These are phyloP conservation scores for Dasysyrphus albostriatus DNA, from an alignment of 2,888 invertebrate species.

Conservation along the genomic window DNA sequence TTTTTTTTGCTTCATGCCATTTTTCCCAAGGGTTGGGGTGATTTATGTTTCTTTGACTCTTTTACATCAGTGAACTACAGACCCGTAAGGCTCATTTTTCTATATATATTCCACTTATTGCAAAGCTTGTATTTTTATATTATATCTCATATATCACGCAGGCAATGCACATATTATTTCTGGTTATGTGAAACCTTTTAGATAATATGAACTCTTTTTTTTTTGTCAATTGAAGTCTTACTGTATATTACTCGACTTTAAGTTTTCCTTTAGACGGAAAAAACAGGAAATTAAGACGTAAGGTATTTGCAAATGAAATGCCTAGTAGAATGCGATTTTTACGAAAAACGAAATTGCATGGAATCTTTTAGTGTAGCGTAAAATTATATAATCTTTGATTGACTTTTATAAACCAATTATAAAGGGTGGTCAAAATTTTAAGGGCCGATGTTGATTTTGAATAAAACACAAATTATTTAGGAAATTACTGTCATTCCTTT, in stretches of 20 bases:
- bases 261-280: background rate
- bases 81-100: constrained; percentile 54
- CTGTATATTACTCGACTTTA: background rate
- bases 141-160: constrained; percentile 69
- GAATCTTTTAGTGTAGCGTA: no score
- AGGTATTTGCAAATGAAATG: no score
- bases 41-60: constrained; percentile 69
- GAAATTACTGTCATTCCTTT: no score
- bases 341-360: no score
- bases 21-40: constrained; percentile 51
- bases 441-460: no score
- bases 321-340: no score
- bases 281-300: background rate
- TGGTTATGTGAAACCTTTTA: background rate
- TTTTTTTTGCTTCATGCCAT: constrained; percentile 58
- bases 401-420: no score
- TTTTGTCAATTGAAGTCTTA: background rate
- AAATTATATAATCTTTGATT: no score
- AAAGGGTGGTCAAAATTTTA: no score
- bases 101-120: constrained; percentile 1
- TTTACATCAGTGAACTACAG: constrained; percentile 55
- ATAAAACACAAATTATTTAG: no score
- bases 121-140: constrained; percentile 42
- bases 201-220: background rate
- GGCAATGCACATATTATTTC: constrained; percentile 20